These are phyloP conservation scores for Scaptodrosophila lebanonensis DNA, from an alignment of 1,140 invertebrate species.

Conservation along the genomic window DNA sequence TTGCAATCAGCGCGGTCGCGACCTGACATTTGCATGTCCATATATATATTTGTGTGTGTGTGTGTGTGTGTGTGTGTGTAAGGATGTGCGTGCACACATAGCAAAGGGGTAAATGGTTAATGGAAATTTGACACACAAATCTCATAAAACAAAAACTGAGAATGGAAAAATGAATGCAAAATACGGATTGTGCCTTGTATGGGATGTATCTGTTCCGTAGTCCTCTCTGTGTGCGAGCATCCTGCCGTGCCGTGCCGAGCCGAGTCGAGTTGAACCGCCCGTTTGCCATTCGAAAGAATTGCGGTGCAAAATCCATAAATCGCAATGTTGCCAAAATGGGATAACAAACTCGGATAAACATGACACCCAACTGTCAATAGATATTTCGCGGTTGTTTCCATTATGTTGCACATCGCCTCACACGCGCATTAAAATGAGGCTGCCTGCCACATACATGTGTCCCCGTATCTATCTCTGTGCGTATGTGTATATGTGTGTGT, in stretches of 20 bases:
- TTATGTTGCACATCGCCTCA: constrained; percentile 64
- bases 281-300: constrained; percentile 34
- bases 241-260: no score
- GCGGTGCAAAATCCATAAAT: constrained; percentile 60
- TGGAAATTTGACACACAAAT: constrained; percentile 77
- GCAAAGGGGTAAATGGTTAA: constrained; percentile 46
- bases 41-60: no score
- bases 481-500: constrained; percentile 4
- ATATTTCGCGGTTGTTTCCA: constrained; percentile 77
- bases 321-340: constrained; percentile 76
- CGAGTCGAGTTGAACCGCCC: constrained; percentile 51
- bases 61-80: no score
- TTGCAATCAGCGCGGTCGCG: constrained; percentile 34
- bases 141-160: constrained; percentile 66
- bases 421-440: constrained; percentile 1
- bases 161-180: constrained; percentile 49
- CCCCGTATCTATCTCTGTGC: background rate
- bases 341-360: constrained; percentile 76
- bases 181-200: constrained; percentile 54
- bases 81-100: no score
- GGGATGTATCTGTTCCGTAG: constrained; percentile 34
- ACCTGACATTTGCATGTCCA: constrained; percentile 35
- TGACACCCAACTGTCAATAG: constrained; percentile 77
- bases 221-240: constrained; percentile 4
- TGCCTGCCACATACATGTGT: constrained; percentile 21